Base-by-base conservation (phyloP, 1,140 invertebrate species). In the Lordiphosa clarofinis region DNA sequence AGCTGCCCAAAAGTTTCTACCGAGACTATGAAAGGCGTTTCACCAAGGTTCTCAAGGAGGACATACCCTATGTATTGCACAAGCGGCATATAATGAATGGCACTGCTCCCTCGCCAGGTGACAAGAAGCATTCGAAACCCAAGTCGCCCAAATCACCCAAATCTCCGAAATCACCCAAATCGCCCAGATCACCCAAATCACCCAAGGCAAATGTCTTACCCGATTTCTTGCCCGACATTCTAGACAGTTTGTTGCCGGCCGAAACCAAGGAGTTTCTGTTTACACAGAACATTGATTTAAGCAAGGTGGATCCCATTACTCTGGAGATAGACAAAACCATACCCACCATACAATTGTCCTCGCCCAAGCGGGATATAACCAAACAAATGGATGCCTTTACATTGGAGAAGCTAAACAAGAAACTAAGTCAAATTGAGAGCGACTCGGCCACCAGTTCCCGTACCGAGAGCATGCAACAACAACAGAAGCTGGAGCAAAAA, bases 81-180 rank as follows among this genome's bases (percentile, higher is more conserved):
- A 96, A 95, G 75, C 90, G 94, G 7, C 94, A 95, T 73, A 92
- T 95, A 5, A 94, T 95, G 93, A 95, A 96, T 81, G 94, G 94
- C 0, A 95, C 94, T 3, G 93, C 94, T 0, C 92, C 93, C 0
- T 91, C 91, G 1, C 90, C 89, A 59, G 90, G 91, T 55, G 91
- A 91, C 53, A 91, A 89, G 6, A 92, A 90, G 64, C 90, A 89
- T 37, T 90, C 84, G 13, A 89, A 88, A 40, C 91, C 91, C 0
- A 92, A 92, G 73, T 92, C 91, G 3, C 91, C 91, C 1, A 92
- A 91, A 66, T 91, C 90, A 2, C 91, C 91, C 0, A 92, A 92
- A 57, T 91, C 91, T 0, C 91, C 91, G 0, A 92, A 92, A 67
- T 92, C 91, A 3, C 90, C 91, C 0, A 92, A 92, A 71, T 91